Base-by-base conservation (phyloP, 2,888 invertebrate genomes). In the Deilephila elpenor region DNA sequence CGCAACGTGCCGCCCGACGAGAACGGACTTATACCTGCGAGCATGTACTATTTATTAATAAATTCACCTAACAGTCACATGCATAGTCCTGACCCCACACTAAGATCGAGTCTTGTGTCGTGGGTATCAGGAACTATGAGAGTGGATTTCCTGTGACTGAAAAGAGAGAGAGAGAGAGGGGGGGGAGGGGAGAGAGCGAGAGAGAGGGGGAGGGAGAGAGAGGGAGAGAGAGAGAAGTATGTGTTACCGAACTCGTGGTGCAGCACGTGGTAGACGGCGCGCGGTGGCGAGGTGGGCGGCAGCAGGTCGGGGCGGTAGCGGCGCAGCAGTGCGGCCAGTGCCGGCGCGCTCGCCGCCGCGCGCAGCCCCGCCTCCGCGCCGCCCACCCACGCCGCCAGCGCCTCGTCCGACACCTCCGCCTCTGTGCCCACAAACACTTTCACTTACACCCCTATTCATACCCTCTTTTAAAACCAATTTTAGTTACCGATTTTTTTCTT, bases 221-320 rank as follows among this genome's bases (percentile, higher is more conserved):
- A 25, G 25, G 1, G 25, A 25, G 25, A 25, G 25, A 25, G 25
- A 25, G 25, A 25, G 25, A 25, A 25, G 11, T 59, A 8, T 4
- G 3, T 19, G 96, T 83, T 95, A 90, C 97, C 97, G 80, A 98
- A 95, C 90, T 99, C 98, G 76, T 96, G 96, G 80, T 98, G 98
- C 70, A 99, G 95, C 73, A 98, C 96, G 84, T 97, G 97, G 89
- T 98, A 98, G n/a, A 98, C 98, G 75, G 97, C 89, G 82, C 98
- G 97, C 86, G 98, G 97, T 84, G 97, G 96, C 79, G 96, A 95
- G 53, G 95, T 95, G 5, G 96, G 96, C 80, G 98, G 97, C 80
- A 99, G 95, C 82, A 99, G 95, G 93, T 99, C 98, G 3, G 99
- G 99, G 75, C 99, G 96, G 95, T 99, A 99, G 78, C 98, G 97